Evolutionary conservation across 1,140 invertebrate genomes (phyloP), one percentile per base, ranked within the genome.

Genomic region (Laupala kohalensis): DNA sequence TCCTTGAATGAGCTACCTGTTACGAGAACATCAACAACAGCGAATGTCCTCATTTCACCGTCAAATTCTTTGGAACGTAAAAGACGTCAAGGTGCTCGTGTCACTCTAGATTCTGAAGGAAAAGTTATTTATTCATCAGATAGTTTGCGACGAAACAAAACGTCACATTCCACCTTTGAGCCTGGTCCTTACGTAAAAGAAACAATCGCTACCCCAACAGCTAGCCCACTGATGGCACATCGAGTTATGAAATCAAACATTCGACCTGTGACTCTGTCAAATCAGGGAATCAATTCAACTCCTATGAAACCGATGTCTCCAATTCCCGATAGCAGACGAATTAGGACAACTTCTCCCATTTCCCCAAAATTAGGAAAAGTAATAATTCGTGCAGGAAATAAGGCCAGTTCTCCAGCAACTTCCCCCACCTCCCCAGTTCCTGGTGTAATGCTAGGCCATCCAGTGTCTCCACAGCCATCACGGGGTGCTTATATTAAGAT

Each of bases 51-150:
- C 0, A 75, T 76, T 13, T 76, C 78, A 4, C 77, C 79, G 12
- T 75, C 77, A 30, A 76, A 78, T 73, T 77, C 79, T 19, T 72
- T 78, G 67, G 76, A 80, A 72, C 75, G 77, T 25, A 76, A 78
- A 77, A 74, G 76, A 72, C 83, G 85, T 69, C 87, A 87, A 77
- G 91, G 92, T 25, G 92, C 92, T 6, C 86, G 92, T 77, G 93
- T 95, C 0, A 93, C 90, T 15, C 79, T 95, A 29, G 92, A 95
- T 79, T 90, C 93, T 1, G 90, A 94, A 76, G 94, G 93, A 19
- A 92, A 92, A 84, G 92, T 95, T 65, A 89, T 96, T 64, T 96
- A 92, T 79, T 91, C 91, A 71, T 95, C 93, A 1, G 93, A 95
- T 76, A 95, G 92, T 78, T 80, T 95, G 70, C 89, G 88, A 78